Percentiles rank a stretch among this genome's conserved stretches.
These are phyloP conservation scores for Nannoperca australis DNA, from an alignment of 2,797 vertebrate species.

Conservation along the genomic window DNA sequence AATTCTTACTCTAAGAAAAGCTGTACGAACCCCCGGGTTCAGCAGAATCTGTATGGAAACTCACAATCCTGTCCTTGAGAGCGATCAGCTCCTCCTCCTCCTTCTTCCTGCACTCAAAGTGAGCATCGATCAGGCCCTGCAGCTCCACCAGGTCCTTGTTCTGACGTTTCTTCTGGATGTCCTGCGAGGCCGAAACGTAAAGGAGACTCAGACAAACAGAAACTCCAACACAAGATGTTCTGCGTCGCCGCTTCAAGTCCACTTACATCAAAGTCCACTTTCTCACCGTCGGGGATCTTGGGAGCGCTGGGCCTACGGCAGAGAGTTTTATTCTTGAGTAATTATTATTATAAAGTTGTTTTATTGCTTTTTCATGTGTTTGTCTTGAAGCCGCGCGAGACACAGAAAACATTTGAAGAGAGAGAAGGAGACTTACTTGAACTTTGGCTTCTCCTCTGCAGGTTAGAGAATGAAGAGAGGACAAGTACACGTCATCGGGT, in stretches of 20 bases:
- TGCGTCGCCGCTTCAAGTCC: rapidly evolving
- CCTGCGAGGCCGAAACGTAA: slow-evolving; percentile 75
- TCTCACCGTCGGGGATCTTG: slow-evolving; percentile 98
- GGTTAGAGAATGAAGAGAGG: slow-evolving; percentile 75
- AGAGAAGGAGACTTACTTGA: slow-evolving; percentile 89
- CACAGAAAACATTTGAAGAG: slow-evolving; percentile 25
- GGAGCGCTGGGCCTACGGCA: slow-evolving; percentile 89
- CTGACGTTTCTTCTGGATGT: slow-evolving; percentile 98
- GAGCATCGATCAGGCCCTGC: slow-evolving; percentile 94
- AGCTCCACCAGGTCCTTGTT: slow-evolving; percentile 97
- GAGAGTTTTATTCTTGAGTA: background rate
- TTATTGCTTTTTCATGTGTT: background rate
- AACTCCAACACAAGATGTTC: background rate
- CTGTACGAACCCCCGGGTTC: no score
- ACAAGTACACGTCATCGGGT: slow-evolving; percentile 79
- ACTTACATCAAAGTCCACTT: slow-evolving; percentile 99
- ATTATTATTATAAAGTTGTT: background rate
- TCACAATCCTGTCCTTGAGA: slow-evolving; percentile 96
- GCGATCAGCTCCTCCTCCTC: slow-evolving; percentile 96
- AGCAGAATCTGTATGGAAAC: slow-evolving; percentile 57
- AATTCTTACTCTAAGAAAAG: no score
- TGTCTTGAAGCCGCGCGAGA: background rate
- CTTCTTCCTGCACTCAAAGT: slow-evolving; percentile 95
- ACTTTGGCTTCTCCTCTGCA: slow-evolving; percentile 96
- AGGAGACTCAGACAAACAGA: slow-evolving; percentile 12